A percentile compares a stretch with the other conserved stretches of the same genome.
Evolutionary conservation across 2,888 invertebrate genomes (phyloP).

Genomic region (Spilosoma lubricipeda): DNA sequence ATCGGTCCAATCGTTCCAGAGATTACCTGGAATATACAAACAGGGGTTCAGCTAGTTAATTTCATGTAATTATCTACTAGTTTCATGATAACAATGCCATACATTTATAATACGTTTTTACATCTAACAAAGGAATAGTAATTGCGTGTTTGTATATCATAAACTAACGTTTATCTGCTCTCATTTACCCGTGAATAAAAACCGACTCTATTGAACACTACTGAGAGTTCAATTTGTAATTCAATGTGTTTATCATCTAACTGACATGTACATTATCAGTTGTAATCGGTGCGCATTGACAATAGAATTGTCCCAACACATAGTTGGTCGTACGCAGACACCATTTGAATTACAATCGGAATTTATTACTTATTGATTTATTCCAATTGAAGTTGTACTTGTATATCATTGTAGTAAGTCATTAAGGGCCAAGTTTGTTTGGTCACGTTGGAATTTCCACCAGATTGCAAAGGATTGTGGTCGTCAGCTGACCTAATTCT

Average conservation of each 20-base stretch:
- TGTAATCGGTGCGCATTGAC: slow-evolving; percentile 64
- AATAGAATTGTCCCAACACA: slow-evolving; percentile 64
- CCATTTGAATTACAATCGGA: slow-evolving; percentile 59
- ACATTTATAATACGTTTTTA: slow-evolving; percentile 38
- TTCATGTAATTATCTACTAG: neutral
- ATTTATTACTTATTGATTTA: slow-evolving; percentile 47
- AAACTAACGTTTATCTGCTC: slow-evolving; percentile 37
- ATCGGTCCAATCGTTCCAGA: no score
- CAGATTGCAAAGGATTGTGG: neutral
- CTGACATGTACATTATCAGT: slow-evolving; percentile 34
- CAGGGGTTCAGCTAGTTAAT: no score
- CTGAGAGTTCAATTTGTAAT: slow-evolving; percentile 27
- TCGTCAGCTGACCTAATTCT: neutral
- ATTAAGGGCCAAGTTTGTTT: neutral
- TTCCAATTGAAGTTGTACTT: slow-evolving; percentile 36
- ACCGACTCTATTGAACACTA: slow-evolving; percentile 18
- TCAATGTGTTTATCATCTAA: slow-evolving; percentile 25
- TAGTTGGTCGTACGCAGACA: slow-evolving; percentile 55
- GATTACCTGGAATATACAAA: no score
- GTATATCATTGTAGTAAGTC: neutral
- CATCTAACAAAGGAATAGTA: slow-evolving; percentile 47
- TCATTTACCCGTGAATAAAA: slow-evolving; percentile 28
- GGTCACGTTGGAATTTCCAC: neutral
- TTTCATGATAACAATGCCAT: slow-evolving; percentile 33
- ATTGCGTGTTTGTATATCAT: slow-evolving; percentile 48